Conservation (phyloP, 2,888 invertebrate species). For the Sphaerophoria rueppellii region DNA sequence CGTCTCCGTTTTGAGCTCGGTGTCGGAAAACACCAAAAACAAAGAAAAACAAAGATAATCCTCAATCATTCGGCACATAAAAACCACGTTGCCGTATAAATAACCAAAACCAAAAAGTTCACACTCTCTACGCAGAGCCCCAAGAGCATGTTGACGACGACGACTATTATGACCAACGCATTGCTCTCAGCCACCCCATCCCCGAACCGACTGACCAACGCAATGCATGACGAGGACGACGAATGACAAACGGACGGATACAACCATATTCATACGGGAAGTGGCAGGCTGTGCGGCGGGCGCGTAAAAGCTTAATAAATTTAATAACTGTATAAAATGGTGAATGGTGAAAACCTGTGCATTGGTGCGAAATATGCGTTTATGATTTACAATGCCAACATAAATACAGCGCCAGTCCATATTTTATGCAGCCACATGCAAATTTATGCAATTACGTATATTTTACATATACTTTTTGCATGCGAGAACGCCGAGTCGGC, state of each 20-base stretch:
- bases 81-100: conserved; percentile 63
- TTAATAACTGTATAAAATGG: conserved; percentile 74
- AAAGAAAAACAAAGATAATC: conserved; percentile 36
- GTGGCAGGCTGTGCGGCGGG: conserved; percentile 56
- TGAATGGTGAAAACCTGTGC: conserved; percentile 75
- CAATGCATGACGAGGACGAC: background rate
- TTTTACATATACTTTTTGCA: conserved; percentile 79
- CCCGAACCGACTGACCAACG: conserved; percentile 19
- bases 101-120: conserved; percentile 53
- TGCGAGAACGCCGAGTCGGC: conserved; percentile 39
- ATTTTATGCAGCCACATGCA: conserved; percentile 81
- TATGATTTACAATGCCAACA: conserved; percentile 80
- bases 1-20: conserved; percentile 51
- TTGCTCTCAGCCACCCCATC: background rate
- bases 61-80: conserved; percentile 58
- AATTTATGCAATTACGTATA: conserved; percentile 82
- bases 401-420: conserved; percentile 79
- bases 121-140: background rate
- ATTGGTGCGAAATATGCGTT: conserved; percentile 75
- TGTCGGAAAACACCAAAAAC: conserved; percentile 37
- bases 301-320: conserved; percentile 74
- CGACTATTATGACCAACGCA: background rate
- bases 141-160: background rate
- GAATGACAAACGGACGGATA: conserved; percentile 6
- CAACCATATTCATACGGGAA: conserved; percentile 40